phyloP scores from a whole-genome alignment of 2,113 vertebrate species.

The Baryphthengus martii region DNA sequence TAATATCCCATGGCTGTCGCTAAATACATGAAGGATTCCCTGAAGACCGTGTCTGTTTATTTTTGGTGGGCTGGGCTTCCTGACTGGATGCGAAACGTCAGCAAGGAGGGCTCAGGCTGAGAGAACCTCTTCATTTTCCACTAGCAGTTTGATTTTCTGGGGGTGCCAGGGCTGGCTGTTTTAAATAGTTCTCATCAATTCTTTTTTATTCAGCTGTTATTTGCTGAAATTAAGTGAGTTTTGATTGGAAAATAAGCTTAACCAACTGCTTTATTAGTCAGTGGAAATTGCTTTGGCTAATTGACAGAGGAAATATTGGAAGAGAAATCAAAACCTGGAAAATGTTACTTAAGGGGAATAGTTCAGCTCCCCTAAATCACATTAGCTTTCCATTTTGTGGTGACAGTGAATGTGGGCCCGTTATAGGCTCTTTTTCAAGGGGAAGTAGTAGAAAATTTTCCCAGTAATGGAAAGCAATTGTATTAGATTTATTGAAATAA shows the following conservation, averaged over 20 bases:
- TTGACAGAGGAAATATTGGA: conserved; percentile 34
- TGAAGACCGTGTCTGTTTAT: rapidly evolving
- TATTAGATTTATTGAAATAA: neutral
- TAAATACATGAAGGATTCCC: neutral
- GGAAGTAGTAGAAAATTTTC: neutral
- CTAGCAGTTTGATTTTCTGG: neutral
- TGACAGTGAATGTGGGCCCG: neutral
- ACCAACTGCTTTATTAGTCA: conserved; percentile 41
- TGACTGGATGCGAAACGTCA: rapidly evolving
- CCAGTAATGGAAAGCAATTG: neutral
- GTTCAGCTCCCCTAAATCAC: neutral
- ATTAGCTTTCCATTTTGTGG: neutral
- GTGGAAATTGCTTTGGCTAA: conserved; percentile 43
- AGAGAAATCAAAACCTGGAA: conserved; percentile 19
- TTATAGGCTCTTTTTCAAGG: neutral
- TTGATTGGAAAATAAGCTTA: conserved; percentile 52
- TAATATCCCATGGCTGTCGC: neutral
- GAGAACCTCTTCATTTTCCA: neutral
- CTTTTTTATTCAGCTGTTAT: neutral
- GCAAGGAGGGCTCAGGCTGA: neutral
- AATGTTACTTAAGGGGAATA: conserved; percentile 4
- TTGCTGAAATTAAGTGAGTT: conserved; percentile 57
- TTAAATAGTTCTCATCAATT: neutral
- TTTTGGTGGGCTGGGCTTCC: neutral
- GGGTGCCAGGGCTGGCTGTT: neutral